These are phyloP conservation scores for Macrosoma leucophasiata DNA, from an alignment of 2,888 invertebrate species.

Conservation along the genomic window DNA sequence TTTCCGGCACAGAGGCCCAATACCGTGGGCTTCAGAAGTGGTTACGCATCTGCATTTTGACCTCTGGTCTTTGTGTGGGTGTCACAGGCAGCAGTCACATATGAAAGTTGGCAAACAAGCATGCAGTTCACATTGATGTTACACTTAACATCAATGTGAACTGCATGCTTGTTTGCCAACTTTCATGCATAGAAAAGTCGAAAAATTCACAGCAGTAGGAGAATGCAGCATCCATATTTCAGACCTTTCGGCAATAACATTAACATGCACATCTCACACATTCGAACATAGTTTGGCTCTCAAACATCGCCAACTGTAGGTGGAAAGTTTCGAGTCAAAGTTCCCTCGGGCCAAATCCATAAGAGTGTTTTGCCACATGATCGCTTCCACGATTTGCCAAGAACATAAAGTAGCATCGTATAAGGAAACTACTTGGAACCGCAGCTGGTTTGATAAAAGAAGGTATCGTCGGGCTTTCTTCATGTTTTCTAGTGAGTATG, in stretches of 20 bases:
- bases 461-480: constrained; percentile 29
- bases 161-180: too few relatives aligned
- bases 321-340: constrained; percentile 64
- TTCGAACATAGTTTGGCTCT: constrained; percentile 69
- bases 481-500: constrained; percentile 46
- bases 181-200: too few relatives aligned
- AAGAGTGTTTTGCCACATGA: constrained; percentile 73
- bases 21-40: too few relatives aligned
- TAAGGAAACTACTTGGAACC: constrained; percentile 54
- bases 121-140: too few relatives aligned
- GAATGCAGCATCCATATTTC: constrained; percentile 27
- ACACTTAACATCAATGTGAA: too few relatives aligned
- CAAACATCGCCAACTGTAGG: constrained; percentile 49
- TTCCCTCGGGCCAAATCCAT: constrained; percentile 69
- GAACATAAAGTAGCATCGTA: constrained; percentile 62
- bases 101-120: too few relatives aligned
- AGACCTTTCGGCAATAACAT: constrained; percentile 44
- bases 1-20: too few relatives aligned
- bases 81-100: too few relatives aligned
- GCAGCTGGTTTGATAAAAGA: constrained; percentile 51
- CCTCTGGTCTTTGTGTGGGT: too few relatives aligned
- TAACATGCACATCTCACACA: constrained; percentile 53
- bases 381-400: constrained; percentile 71
- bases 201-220: constrained; percentile 14
- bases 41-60: too few relatives aligned